Percentiles rank a stretch among this genome's conserved stretches.
phyloP scores from a whole-genome alignment of 2,888 invertebrate genomes.

The Teinopalpus imperialis region DNA sequence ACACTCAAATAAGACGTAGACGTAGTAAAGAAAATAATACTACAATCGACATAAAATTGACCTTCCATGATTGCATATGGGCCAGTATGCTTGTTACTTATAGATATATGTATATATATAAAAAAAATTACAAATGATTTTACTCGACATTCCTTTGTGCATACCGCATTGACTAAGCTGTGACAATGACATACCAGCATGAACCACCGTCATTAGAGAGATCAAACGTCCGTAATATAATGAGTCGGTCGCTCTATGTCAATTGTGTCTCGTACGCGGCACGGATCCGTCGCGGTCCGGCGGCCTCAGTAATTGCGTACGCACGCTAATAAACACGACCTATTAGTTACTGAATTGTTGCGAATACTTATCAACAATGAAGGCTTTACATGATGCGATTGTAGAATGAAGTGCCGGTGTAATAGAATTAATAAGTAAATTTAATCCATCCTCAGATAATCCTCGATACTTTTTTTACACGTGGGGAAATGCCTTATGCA shows the following conservation, averaged over 20 bases:
- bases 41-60: too few species aligned
- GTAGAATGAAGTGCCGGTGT: not conserved
- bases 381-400: not conserved
- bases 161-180: not conserved
- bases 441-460: too few species aligned
- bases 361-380: constrained; percentile 1
- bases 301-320: constrained; percentile 32
- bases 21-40: too few species aligned
- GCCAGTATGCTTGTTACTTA: too few species aligned
- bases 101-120: too few species aligned
- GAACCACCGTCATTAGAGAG: constrained; percentile 31
- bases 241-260: constrained; percentile 9
- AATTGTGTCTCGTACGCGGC: constrained; percentile 20
- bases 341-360: constrained; percentile 4
- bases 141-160: too few species aligned
- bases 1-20: too few species aligned
- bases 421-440: too few species aligned
- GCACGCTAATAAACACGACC: constrained; percentile 18
- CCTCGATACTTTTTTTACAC: too few species aligned
- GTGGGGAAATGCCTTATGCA: too few species aligned
- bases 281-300: constrained; percentile 28
- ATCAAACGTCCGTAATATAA: constrained; percentile 32
- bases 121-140: too few species aligned
- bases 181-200: constrained; percentile 15
- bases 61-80: too few species aligned